phyloP scores from a whole-genome alignment of 2,113 vertebrate genomes.

The Drymodes brunneopygia region DNA sequence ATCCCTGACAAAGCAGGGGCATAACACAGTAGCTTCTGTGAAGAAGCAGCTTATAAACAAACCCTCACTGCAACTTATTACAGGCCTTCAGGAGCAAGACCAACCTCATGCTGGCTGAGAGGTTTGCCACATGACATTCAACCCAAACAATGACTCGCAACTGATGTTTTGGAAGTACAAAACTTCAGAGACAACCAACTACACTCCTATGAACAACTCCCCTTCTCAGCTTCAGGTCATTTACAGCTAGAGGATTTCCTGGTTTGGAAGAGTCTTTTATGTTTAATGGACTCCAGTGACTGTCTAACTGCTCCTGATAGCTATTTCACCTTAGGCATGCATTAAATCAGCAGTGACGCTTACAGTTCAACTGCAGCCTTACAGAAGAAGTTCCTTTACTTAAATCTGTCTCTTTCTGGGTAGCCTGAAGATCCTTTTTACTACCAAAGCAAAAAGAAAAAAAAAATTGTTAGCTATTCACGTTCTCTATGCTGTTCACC shows the following conservation, averaged over 20 bases:
- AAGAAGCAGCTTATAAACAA: not conserved
- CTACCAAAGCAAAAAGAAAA: not conserved
- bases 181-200: not conserved
- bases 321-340: not conserved
- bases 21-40: rapidly evolving
- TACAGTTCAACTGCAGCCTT: not conserved
- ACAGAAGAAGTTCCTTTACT: not conserved
- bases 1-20: not conserved
- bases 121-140: not conserved
- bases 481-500: not conserved
- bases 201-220: not conserved
- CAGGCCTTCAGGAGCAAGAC: not conserved
- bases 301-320: not conserved
- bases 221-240: not conserved
- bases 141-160: not conserved
- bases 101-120: not conserved
- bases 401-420: not conserved
- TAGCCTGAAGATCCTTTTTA: not conserved
- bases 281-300: not conserved
- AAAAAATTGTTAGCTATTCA: not conserved
- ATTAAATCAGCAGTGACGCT: not conserved
- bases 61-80: not conserved
- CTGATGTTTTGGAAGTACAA: not conserved
- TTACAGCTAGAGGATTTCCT: not conserved
- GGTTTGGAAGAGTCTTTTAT: not conserved